Conservation (phyloP, 2,797 vertebrate genomes). For the Nannoperca obscura region DNA sequence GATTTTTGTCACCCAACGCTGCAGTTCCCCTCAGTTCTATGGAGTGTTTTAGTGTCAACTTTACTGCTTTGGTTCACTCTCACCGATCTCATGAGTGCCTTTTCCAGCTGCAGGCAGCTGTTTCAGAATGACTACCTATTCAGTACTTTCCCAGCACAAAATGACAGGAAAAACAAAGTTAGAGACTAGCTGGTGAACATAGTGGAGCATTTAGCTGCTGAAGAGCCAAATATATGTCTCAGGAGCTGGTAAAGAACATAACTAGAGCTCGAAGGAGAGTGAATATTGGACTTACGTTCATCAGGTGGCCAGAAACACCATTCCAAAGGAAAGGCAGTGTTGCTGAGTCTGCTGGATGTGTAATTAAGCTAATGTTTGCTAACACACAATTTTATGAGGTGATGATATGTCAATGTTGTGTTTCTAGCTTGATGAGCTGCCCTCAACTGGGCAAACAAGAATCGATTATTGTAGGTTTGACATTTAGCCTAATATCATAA, state of each 20-base stretch:
- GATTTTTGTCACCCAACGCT: conserved; percentile 1
- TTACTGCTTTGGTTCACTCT: not conserved
- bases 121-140: not conserved
- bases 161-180: not conserved
- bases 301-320: not conserved
- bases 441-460: not conserved
- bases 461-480: not conserved
- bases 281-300: not conserved
- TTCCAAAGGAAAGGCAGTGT: not conserved
- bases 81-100: not conserved
- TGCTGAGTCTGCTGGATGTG: not conserved
- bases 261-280: not conserved
- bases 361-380: not conserved
- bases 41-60: not conserved
- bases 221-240: not conserved
- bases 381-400: not conserved
- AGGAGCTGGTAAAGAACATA: not conserved
- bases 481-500: not conserved
- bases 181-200: not conserved
- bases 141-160: not conserved
- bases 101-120: not conserved
- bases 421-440: not conserved
- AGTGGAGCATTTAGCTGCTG: not conserved
- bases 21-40: not conserved
- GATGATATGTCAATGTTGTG: not conserved